These are phyloP conservation scores for Aldrovandia affinis DNA, from an alignment of 2,797 vertebrate species.

Conservation along the genomic window DNA sequence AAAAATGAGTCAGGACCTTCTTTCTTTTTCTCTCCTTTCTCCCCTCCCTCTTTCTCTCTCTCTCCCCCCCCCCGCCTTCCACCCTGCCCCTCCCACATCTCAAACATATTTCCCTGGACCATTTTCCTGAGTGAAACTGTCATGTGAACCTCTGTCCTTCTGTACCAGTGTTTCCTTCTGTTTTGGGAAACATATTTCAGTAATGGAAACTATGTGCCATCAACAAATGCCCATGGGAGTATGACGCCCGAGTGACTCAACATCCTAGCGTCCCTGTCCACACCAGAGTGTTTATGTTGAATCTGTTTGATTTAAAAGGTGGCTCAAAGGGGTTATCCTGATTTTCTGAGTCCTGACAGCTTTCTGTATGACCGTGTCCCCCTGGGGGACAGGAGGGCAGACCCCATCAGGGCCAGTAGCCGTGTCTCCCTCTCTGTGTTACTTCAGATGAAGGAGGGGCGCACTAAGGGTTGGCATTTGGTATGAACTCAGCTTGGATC, in stretches of 20 bases:
- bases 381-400: not conserved
- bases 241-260: not conserved
- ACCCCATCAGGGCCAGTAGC: not conserved
- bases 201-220: conserved; percentile 16
- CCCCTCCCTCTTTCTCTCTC: conserved; percentile 23
- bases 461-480: not conserved
- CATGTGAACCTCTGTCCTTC: conserved; percentile 29
- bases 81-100: conserved; percentile 9
- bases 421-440: not conserved
- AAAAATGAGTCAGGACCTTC: conserved; percentile 52
- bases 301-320: not conserved
- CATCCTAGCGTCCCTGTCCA: not conserved
- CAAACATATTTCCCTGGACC: not conserved
- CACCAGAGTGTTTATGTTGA: not conserved
- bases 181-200: not conserved
- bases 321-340: not conserved
- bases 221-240: not conserved
- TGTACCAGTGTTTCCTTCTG: not conserved
- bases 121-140: not conserved
- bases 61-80: not conserved
- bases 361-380: not conserved
- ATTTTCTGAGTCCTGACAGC: not conserved
- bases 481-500: not conserved
- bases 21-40: not conserved
- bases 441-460: not conserved